Evolutionary conservation across 2,113 vertebrate genomes (phyloP), one percentile per base, ranked within the genome.

Genomic region (Motacilla tschutschensis): DNA sequence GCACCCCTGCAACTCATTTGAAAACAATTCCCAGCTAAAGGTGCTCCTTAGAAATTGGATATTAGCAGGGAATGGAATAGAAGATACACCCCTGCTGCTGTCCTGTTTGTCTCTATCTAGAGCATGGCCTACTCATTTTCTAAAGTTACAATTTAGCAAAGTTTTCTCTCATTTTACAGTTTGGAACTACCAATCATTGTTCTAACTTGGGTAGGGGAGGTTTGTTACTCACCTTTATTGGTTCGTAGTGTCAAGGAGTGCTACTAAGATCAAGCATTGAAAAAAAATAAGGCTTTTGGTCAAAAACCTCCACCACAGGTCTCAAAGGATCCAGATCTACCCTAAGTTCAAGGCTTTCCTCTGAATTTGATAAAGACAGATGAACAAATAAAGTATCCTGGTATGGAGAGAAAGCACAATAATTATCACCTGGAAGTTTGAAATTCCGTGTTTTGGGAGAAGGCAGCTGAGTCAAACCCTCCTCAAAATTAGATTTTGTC

Each of bases 11-110:
- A 85, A 66, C 44, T 69, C 44, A 36, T 67, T 3, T 18, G 55
- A 76, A 82, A 72, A 75, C 66, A 87, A 79, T 65, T 77, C 83
- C 74, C 74, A 84, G 58, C 55, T 57, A 40, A 71, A 86, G 73
- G 47, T 85, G n/a, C 5, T 79, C 64, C 60, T 69, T 53, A 47
- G 19, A 62, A 79, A 83, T 28, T 24, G 48, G 74, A 7, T 86
- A 8, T 76, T 55, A 47, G 50, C 31, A 75, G 64, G 50, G 50
- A 80, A 60, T 26, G 1, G 1, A 69, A 19, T 2, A 31, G 73
- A 47, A 71, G 48, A 24, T 26, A 36, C 31, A 60, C 7, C 20
- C 54, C 55, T 36, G 5, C 60, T 35, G 50, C 59, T 69, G 14
- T 48, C 25, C 28, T 51, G 6, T 14, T 69, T 58, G 47, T 46